Evolutionary conservation across 2,113 vertebrate genomes (phyloP), one percentile per base, ranked within the genome.

Genomic region (Stegostoma tigrinum): DNA sequence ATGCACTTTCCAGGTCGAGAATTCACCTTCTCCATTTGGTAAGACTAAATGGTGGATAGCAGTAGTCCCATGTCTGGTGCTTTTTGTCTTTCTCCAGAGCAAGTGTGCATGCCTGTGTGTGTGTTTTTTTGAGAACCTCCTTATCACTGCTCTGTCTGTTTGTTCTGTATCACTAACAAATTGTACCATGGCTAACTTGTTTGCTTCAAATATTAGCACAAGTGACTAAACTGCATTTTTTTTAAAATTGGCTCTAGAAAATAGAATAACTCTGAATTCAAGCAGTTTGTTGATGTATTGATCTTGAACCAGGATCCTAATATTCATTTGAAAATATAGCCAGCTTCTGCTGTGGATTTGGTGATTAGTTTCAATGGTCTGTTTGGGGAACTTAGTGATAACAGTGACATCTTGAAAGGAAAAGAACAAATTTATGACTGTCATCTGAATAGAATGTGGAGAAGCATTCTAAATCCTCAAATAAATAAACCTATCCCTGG

Each of bases 1-100:
- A 99, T 99, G 98, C 99, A 98, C 98, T 98, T 99, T 98, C 98
- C 99, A 99, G 97, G 98, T 98, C 97, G 99, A 98, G 96, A 98
- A 97, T 97, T 98, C 98, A 97, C 98, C 98, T 91, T 99, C 98
- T 97, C 98, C 98, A 55, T 99, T 99, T 97, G 99, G 99, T 99
- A 99, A 99, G 96, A 96, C 96, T 96, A 96, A 98, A 97, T 97
- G 96, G 96, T 98, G 98, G 96, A 96, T 98, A 98, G 98, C 98
- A 98, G 97, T 98, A 98, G 97, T 97, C 90, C 96, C 96, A 97
- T 96, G 96, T 96, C 95, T 97, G 96, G 96, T 97, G 96, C 75
- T 96, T 96, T 96, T 66, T 85, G 61, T 95, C 66, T 87, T 66
- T 45, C 66, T 87, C 14, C 4, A 95, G 48, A 30, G n/a, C 61